Evolutionary conservation across 2,797 vertebrate genomes (phyloP).

Genomic region (Chaetophractus vellerosus): DNA sequence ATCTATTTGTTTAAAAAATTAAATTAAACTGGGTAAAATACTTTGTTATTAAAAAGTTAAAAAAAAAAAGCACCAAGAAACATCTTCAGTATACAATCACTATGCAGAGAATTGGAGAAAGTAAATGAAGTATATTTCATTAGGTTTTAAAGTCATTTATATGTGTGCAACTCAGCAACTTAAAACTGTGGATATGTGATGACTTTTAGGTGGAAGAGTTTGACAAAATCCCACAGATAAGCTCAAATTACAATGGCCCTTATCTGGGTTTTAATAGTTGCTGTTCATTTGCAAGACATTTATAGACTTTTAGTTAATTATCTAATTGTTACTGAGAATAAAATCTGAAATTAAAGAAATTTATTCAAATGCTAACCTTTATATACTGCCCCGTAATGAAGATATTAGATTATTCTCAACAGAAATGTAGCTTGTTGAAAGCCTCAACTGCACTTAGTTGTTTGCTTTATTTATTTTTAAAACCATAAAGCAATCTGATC

Average conservation of each 20-base stretch:
- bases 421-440: background rate
- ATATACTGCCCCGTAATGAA: background rate
- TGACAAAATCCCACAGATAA: background rate
- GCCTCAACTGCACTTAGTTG: background rate
- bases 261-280: background rate
- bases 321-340: background rate
- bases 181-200: background rate
- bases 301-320: background rate
- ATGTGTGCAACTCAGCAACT: background rate
- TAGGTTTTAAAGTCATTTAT: background rate
- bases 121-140: background rate
- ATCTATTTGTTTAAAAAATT: background rate
- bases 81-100: background rate
- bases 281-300: background rate
- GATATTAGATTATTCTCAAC: background rate
- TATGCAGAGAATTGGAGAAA: background rate
- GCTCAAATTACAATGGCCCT: background rate
- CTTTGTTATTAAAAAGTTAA: background rate
- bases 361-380: background rate
- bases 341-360: background rate
- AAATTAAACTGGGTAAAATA: background rate
- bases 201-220: background rate
- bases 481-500: background rate
- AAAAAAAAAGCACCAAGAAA: background rate
- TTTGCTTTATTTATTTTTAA: slow-evolving; percentile 5